Evolutionary conservation across 2,888 invertebrate genomes (phyloP).

Genomic region (Nemotelus pantherinus): DNA sequence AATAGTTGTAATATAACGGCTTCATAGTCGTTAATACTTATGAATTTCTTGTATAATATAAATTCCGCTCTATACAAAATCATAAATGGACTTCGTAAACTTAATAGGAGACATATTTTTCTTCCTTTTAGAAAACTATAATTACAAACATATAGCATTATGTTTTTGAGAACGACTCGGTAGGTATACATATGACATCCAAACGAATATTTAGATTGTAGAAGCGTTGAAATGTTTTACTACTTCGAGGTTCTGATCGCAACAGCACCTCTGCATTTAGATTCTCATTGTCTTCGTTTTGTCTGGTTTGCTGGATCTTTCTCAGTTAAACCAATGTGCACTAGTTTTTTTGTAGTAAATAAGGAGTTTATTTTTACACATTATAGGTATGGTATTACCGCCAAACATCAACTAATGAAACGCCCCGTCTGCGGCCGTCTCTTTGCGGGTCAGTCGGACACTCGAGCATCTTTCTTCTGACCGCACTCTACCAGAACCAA

Average conservation of each 20-base stretch:
- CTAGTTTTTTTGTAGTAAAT: slow-evolving; percentile 6
- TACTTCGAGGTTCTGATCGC: too few relatives aligned
- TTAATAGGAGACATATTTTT: slow-evolving; percentile 20
- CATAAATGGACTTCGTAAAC: background rate
- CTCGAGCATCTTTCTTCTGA: background rate
- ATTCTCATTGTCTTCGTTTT: too few relatives aligned
- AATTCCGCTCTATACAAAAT: too few relatives aligned
- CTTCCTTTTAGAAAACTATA: background rate
- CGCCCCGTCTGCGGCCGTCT: background rate
- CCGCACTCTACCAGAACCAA: slow-evolving; percentile 10
- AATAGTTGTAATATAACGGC: background rate
- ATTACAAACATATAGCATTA: too few relatives aligned
- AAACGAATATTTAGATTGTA: too few relatives aligned
- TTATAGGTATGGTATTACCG: slow-evolving; percentile 11
- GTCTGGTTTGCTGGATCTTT: background rate
- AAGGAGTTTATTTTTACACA: slow-evolving; percentile 12
- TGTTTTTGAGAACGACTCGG: too few relatives aligned
- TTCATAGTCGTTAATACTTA: background rate
- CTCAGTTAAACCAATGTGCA: background rate
- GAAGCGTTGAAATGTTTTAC: too few relatives aligned
- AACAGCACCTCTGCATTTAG: too few relatives aligned
- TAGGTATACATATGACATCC: too few relatives aligned
- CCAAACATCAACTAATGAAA: slow-evolving; percentile 29
- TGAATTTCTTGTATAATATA: background rate
- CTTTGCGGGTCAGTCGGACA: background rate